Base-by-base conservation (phyloP, 2,113 vertebrate species). In the Loxodonta africana region DNA sequence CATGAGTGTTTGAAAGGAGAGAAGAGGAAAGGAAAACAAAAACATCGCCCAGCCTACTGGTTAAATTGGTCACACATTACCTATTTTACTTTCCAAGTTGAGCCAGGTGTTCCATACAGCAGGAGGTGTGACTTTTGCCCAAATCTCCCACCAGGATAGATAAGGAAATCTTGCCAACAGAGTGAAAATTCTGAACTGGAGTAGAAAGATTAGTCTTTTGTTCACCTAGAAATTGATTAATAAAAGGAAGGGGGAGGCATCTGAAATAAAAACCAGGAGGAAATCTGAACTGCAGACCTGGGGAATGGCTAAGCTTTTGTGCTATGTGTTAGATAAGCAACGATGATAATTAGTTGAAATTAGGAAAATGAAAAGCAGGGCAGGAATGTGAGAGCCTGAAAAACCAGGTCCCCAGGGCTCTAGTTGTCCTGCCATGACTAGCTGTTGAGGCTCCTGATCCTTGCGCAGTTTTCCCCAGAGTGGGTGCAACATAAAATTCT, bases 321-420 rank as follows among this genome's bases (percentile, higher is more conserved):
- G 78, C 95, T 90, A 53, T 0, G 0, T 73, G 76, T 95, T 97
- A 97, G 74, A 96, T 97, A 97, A 69, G 84, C 88, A 97, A 97
- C 90, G 60, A 89, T 78, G 81, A 94, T 96, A 98, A 98, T 96
- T 97, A 98, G 87, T 23, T 92, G 90, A 97, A 94, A 96, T 97
- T 93, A 96, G 71, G 60, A 97, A 95, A 96, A 93, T 51, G 76
- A 92, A 96, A 98, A 95, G 8, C 91, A 97, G 96, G 82, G 92
- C 53, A 88, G 63, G 60, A 98, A 98, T 48, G 17, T 30, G 95
- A 98, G 78, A 96, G 90, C 76, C 83, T 95, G 93, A 95, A 97
- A 97, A 98, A 96, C 73, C 80, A 95, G 93, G 93, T 98, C 88
- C 71, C 91, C 88, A n/a, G 82, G 97, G 77, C 48, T 87, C 46